These are phyloP conservation scores for Actinopyga echinites DNA, from an alignment of 53 echinoderm and acorn worm species.

Conservation along the genomic window DNA sequence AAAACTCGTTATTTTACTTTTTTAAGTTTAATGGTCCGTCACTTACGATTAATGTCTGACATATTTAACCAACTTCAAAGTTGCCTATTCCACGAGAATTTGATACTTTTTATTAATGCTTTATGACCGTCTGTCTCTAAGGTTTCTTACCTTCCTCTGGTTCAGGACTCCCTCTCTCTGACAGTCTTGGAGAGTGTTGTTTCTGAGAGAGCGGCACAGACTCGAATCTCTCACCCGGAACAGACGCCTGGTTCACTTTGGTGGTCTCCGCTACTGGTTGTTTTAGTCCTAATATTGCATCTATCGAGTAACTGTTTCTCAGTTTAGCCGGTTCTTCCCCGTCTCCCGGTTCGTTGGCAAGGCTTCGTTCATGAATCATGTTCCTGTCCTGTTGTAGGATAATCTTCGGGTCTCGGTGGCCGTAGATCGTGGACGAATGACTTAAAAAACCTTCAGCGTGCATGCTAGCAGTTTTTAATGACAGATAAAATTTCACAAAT, in stretches of 20 bases:
- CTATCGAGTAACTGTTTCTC: slow-evolving; percentile 25
- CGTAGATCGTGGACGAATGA: slow-evolving; percentile 7
- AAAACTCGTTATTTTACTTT: too few species aligned
- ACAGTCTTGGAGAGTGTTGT: too few species aligned
- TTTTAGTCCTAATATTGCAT: not conserved
- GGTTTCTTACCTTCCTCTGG: too few species aligned
- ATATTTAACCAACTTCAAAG: too few species aligned
- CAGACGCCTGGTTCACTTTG: not conserved
- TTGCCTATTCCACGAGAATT: too few species aligned
- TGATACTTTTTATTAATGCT: too few species aligned
- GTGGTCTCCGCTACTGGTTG: not conserved
- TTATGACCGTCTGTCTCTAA: too few species aligned
- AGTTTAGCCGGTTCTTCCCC: slow-evolving; percentile 9
- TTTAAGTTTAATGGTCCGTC: too few species aligned
- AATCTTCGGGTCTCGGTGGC: not conserved
- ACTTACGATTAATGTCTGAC: too few species aligned
- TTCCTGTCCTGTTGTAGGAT: not conserved
- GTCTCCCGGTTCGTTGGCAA: not conserved
- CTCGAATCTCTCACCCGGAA: not conserved
- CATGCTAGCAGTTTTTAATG: not conserved
- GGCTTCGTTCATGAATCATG: not conserved
- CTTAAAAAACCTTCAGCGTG: slow-evolving; percentile 5
- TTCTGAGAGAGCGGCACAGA: too few species aligned
- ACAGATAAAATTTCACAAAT: too few species aligned
- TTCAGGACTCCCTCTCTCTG: too few species aligned